Base-by-base conservation (phyloP, 2,113 vertebrate genomes). In the Cottus gobio region DNA sequence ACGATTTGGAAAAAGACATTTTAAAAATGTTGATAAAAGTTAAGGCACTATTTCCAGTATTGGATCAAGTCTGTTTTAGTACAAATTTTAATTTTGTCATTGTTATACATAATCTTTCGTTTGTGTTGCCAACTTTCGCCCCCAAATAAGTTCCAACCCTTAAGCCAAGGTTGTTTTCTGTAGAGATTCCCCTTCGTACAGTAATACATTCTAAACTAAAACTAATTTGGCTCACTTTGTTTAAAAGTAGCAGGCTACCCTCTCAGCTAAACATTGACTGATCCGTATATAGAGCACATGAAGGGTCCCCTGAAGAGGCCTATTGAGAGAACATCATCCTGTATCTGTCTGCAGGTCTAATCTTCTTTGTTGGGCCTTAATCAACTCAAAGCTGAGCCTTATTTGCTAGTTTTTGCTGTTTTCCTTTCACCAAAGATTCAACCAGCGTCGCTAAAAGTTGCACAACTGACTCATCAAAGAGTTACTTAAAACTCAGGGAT, bases 321-420 rank as follows among this genome's bases (percentile, higher is more conserved):
- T 84, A 67, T 79, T 88, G 63, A 87, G 67, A 77, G 44, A 79
- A 82, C 70, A 77, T 79, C 60, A 36, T 42, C 39, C 7, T 62
- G 67, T 67, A 24, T 77, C 80, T 84, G 68, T 91, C 88, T 87
- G 63, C 64, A 70, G 44, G n/a, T 85, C 77, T 89, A 88, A 90
- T 92, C 79, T 78, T 83, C 73, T 39, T 83, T 74, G 78, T 90
- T 91, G 65, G 12, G 44, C 56, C 31, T 1, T 2, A 83, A 81
- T 85, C 66, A 80, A 46, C 75, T 89, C 68, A 87, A 77, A 79
- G 79, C 88, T 79, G 68, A 36, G 68, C 80, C 76, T 90, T 90
- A 79, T 90, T 90, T 88, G 37, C 71, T 68, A 74, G 69, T 57
- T 73, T 67, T 28, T 34, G 34, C 48, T 85, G 77, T 91, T 92